Evolutionary conservation across 2,113 vertebrate genomes (phyloP), one percentile per base, ranked within the genome.

Genomic region (Lycocorax pyrrhopterus): DNA sequence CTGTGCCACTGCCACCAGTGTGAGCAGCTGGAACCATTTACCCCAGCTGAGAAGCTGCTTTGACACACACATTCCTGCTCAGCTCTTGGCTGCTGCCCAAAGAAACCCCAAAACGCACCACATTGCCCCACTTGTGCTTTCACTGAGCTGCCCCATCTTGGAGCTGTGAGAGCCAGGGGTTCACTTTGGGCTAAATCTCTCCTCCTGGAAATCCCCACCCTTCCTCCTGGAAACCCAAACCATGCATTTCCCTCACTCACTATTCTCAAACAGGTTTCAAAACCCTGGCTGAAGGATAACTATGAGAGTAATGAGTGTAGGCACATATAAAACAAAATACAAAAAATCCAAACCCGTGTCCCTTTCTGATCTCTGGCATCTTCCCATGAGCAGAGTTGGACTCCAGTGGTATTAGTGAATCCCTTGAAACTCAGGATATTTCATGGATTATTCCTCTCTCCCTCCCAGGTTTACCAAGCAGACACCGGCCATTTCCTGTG

Each of bases 401-500:
- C 21, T 23, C 19, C 12, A 32, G 6, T 10, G 35, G 19, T 22
- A 12, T 3, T 2, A 44, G 18, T 3, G 16, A 33, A 51, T 21
- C 44, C 44, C 16, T 75, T 6, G 2, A 37, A 44, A 1, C 33
- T 37, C 37, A 7, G 39, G 13, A 16, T 16, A 15, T 44, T 39
- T 49, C 12, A 20, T 6, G 66, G 20, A 12, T 63, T 30, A 39
- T 53, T 55, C 16, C 78, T 95, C 33, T 78, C 60, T 81, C 47
- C 63, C 83, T 55, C 27, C 19, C 69, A 98, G 98, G 98, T 98
- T 78, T 98, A 98, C 93, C 98, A 98, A 74, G 91, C 60, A 0
- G 96, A 97, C 73, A 96, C 94, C 1, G 97, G 97, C 46, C 93
- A 97, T 30, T 98, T 98, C 77, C 97, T 98, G 91, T 98, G 98